Percentiles rank a stretch among this genome's conserved stretches.
Evolutionary conservation across 1,140 invertebrate genomes (phyloP).

Genomic region (Aricia agestis): DNA sequence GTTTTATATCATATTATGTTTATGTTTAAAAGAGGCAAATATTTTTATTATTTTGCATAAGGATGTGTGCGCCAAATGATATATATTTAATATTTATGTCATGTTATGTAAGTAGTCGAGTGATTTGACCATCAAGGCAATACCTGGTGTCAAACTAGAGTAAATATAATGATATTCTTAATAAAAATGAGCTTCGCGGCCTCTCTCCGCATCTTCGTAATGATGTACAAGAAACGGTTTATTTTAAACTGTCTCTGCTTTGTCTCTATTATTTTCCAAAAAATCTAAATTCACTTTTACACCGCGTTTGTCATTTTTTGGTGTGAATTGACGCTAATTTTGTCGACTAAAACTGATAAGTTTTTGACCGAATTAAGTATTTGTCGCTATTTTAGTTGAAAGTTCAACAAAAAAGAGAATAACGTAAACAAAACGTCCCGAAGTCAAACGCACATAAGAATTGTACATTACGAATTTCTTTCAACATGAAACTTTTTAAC

Average conservation of each 20-base stretch:
- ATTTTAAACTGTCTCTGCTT: neutral
- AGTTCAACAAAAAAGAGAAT: neutral
- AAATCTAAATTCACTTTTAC: no score
- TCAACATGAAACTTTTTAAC: neutral
- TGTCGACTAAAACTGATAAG: neutral
- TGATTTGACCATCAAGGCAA: constrained; percentile 26
- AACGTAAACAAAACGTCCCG: neutral
- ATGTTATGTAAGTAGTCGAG: constrained; percentile 6
- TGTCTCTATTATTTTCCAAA: no score
- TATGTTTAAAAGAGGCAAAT: neutral
- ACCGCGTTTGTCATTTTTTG: no score
- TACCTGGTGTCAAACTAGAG: constrained; percentile 57
- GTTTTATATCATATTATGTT: constrained; percentile 4
- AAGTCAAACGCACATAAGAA: neutral
- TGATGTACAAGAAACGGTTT: constrained; percentile 12
- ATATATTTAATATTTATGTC: constrained; percentile 13
- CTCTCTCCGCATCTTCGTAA: constrained; percentile 17
- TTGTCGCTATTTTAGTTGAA: neutral
- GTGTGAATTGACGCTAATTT: neutral
- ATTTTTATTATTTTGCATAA: neutral
- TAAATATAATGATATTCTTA: constrained; percentile 43
- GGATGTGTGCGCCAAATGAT: constrained; percentile 11
- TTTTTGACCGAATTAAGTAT: neutral
- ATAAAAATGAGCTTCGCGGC: constrained; percentile 45
- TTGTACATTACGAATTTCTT: constrained; percentile 5